Percentiles rank a stretch among this genome's conserved stretches.
Conservation (phyloP, 1,140 invertebrate species). For the Neoseiulus cucumeris region DNA sequence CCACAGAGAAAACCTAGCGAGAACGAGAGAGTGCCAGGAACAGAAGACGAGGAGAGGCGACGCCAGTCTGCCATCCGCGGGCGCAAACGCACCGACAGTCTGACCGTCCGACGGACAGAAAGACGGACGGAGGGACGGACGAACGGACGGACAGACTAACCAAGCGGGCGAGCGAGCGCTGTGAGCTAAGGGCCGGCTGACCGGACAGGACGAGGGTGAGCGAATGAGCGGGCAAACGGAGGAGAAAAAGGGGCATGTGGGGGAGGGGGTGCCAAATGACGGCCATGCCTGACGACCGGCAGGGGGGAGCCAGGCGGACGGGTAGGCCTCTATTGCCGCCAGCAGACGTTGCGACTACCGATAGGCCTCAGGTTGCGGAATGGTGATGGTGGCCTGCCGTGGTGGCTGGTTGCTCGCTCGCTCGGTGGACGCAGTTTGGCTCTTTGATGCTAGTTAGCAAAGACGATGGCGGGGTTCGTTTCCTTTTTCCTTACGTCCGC, state of each 20-base stretch:
- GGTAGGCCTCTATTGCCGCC: too few relatives aligned
- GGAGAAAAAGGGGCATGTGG: not conserved
- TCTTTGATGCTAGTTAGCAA: too few relatives aligned
- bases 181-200: too few relatives aligned
- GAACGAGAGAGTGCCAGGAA: not conserved
- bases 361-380: too few relatives aligned
- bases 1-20: too few relatives aligned
- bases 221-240: not conserved
- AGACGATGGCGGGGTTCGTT: too few relatives aligned
- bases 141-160: not conserved
- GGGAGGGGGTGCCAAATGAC: not conserved
- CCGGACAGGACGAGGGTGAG: not conserved
- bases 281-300: not conserved
- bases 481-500: too few relatives aligned
- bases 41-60: conserved; percentile 2
- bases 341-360: too few relatives aligned
- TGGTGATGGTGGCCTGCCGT: too few relatives aligned
- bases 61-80: not conserved
- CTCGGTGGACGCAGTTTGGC: too few relatives aligned
- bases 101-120: not conserved
- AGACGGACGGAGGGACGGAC: not conserved
- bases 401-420: too few relatives aligned
- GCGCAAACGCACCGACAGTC: not conserved
- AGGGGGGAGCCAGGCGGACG: not conserved
- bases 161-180: not conserved